Percentiles rank a stretch among this genome's conserved stretches.
phyloP scores from a whole-genome alignment of 2,113 vertebrate genomes.

The Perca flavescens region DNA sequence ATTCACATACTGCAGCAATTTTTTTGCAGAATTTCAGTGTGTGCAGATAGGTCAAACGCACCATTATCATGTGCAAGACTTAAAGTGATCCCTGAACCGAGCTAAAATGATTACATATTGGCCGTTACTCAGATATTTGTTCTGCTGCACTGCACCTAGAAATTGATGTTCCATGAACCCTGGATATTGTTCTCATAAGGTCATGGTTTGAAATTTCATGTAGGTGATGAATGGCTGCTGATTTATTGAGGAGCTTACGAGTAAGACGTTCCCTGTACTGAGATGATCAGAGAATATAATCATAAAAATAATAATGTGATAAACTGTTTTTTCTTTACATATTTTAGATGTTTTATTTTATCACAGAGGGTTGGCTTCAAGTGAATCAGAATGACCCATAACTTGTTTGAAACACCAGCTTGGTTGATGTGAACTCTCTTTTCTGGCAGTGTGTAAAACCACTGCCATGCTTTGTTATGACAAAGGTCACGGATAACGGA shows the following conservation, averaged over 20 bases:
- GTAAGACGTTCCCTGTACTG: conserved; percentile 21
- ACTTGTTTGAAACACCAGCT: conserved; percentile 29
- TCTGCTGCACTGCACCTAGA: conserved; percentile 76
- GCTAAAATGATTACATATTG: conserved; percentile 69
- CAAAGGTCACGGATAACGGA: conserved; percentile 82
- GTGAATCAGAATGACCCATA: background rate
- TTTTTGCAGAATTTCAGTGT: conserved; percentile 6
- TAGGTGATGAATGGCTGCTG: conserved; percentile 64
- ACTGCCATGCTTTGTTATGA: conserved; percentile 78
- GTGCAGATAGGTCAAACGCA: conserved; percentile 25
- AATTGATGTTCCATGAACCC: conserved; percentile 76
- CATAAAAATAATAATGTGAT: background rate
- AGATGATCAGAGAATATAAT: conserved; percentile 10
- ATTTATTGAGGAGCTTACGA: conserved; percentile 45
- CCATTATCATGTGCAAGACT: conserved; percentile 40
- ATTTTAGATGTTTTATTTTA: background rate
- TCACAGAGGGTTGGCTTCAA: background rate
- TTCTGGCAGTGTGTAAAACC: conserved; percentile 61
- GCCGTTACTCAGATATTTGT: conserved; percentile 76
- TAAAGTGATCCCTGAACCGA: conserved; percentile 56
- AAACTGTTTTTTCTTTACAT: background rate
- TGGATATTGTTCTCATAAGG: conserved; percentile 66
- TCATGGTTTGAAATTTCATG: conserved; percentile 71
- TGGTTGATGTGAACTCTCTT: conserved; percentile 27
- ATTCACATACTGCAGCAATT: conserved; percentile 1